Conservation (phyloP, 2,797 vertebrate species). For the Uromys caudimaculatus region DNA sequence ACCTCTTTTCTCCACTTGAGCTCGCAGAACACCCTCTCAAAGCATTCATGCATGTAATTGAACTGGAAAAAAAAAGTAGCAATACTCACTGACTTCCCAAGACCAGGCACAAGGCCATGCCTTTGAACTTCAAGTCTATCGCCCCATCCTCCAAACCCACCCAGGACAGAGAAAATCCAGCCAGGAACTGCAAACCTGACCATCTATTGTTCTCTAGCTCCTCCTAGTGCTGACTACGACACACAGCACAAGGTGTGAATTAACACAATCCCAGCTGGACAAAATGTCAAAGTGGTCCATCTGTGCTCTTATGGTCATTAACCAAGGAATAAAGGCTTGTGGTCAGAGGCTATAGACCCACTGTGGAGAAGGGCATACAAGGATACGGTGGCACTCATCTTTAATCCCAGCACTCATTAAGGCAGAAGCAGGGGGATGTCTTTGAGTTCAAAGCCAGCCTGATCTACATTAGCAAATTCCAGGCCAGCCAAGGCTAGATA, state of each 20-base stretch:
- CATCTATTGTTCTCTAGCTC: constrained; percentile 70
- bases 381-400: neutral
- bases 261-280: neutral
- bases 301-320: neutral
- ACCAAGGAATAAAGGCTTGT: neutral
- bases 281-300: neutral
- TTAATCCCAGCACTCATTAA: neutral
- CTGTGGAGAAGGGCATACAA: neutral
- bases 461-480: neutral
- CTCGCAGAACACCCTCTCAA: constrained; percentile 98
- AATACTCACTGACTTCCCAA: neutral
- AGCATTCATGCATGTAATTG: constrained; percentile 99
- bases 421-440: neutral
- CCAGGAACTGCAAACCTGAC: neutral
- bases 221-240: constrained; percentile 69
- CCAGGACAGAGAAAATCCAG: neutral
- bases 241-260: neutral
- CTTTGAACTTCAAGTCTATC: neutral
- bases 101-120: neutral
- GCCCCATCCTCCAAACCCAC: neutral
- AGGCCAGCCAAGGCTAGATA: neutral
- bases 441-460: neutral
- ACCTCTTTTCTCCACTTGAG: constrained; percentile 99
- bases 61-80: constrained; percentile 88
- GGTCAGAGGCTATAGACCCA: neutral